Conservation (phyloP, 2,797 vertebrate species). For the Semaprochilodus insignis region DNA sequence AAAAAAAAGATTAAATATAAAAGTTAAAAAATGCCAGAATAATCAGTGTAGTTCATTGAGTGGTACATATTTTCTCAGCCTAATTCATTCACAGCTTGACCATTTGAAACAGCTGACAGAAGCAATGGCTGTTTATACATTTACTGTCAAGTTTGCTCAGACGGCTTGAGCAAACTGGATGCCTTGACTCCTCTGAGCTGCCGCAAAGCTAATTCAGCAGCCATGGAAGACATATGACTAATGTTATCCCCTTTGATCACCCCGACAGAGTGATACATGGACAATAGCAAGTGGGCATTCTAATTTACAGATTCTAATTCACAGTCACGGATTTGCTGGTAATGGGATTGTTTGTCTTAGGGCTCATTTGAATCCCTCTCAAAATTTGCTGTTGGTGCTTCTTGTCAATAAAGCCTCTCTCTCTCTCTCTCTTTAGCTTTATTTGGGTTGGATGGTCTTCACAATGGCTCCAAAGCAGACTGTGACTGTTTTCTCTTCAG, state of each 20-base stretch:
- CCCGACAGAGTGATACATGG: constrained; percentile 29
- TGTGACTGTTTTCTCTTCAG: constrained; percentile 31
- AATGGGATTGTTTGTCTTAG: constrained; percentile 42
- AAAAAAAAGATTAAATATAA: too few species aligned
- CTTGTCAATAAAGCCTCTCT: constrained; percentile 20
- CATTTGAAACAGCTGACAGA: not conserved
- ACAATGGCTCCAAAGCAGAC: not conserved
- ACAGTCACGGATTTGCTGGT: constrained; percentile 27
- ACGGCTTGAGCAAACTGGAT: not conserved
- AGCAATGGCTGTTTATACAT: constrained; percentile 4
- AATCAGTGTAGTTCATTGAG: too few species aligned
- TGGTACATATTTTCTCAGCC: not conserved
- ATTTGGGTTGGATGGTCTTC: constrained; percentile 35
- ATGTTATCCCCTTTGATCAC: constrained; percentile 16
- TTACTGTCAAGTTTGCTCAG: not conserved
- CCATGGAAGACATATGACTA: constrained; percentile 17
- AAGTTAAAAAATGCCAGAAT: too few species aligned
- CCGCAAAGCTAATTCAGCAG: constrained; percentile 8
- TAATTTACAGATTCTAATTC: constrained; percentile 21
- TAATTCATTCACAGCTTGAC: not conserved
- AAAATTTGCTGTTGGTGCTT: constrained; percentile 34
- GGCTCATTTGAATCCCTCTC: constrained; percentile 39
- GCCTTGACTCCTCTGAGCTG: not conserved
- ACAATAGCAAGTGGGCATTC: constrained; percentile 31
- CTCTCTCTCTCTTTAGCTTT: constrained; percentile 19